Base-by-base conservation (phyloP, 2,113 vertebrate genomes). In the Cochlearius cochlearius region DNA sequence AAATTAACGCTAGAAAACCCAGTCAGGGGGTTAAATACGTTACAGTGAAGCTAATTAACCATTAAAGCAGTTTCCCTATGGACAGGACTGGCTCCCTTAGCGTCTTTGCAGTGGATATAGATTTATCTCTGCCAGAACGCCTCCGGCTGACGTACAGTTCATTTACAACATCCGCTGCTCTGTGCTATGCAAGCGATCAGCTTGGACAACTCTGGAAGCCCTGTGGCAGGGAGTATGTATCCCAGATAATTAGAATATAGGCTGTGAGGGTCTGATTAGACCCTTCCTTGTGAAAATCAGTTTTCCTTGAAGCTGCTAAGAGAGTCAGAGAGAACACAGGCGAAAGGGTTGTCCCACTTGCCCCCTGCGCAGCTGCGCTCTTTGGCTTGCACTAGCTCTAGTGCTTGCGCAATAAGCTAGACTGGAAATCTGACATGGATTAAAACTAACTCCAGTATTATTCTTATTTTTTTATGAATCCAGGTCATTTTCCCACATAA, bases 1-100 rank as follows among this genome's bases (percentile, higher is more conserved):
- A 94, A 95, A 86, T 72, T 68, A 74, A 64, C 21, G 60, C 49
- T 41, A 38, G 56, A 49, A 75, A 92, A 63, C 25, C 49, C 94
- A 52, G 21, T 23, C 19, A 14, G n/a, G 75, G 82, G 36, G 18
- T 55, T 66, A 52, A 91, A 50, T 32, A 50, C 10, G 30, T 72
- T 30, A 23, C 32, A 39, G 58, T 4, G 47, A 16, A 55, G 76
- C 43, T 92, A 63, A 95, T 71, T 71, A 93, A 52, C 68, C 72
- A 74, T 23, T 75, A 84, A 43, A 92, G 76, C 79, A 78, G 59
- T n/a, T 43, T 69, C 76, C 36, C 86, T 32, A 4, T 11, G 45
- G 89, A 39, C 79, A 91, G 34, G 50, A 32, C 9, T 3, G 30
- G 71, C n/a, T 63, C 64, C 64, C 60, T 38, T 2, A 30, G 23